These are phyloP conservation scores for Thaumetopoea pityocampa DNA, from an alignment of 1,140 invertebrate genomes.

Conservation along the genomic window DNA sequence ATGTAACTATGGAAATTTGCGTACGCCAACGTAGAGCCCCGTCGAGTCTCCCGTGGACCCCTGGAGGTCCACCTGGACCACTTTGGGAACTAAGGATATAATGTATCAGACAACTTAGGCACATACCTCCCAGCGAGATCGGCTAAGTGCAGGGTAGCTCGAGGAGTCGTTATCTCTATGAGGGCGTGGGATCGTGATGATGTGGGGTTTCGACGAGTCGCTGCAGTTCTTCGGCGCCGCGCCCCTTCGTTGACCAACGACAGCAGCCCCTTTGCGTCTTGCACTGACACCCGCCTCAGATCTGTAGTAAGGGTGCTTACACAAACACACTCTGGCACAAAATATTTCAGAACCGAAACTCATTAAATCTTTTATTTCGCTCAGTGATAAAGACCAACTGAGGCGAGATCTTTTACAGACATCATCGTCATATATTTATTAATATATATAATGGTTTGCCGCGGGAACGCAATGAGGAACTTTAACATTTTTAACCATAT, in stretches of 20 bases:
- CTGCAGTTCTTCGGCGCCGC: conserved; percentile 67
- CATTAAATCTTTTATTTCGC: too few relatives aligned
- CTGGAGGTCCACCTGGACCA: background rate
- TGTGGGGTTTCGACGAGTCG: conserved; percentile 72
- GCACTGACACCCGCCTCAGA: conserved; percentile 74
- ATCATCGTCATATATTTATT: too few relatives aligned
- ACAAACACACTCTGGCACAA: too few relatives aligned
- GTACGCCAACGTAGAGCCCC: too few relatives aligned
- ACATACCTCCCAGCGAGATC: conserved; percentile 79
- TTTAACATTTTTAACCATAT: too few relatives aligned
- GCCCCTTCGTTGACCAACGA: conserved; percentile 72
- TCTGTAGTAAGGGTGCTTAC: conserved; percentile 56
- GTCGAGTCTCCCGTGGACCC: too few relatives aligned
- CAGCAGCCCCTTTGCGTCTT: conserved; percentile 61
- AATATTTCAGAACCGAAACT: too few relatives aligned
- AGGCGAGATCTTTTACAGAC: too few relatives aligned
- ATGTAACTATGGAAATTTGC: too few relatives aligned
- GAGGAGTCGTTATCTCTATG: conserved; percentile 70
- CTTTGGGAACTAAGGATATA: background rate
- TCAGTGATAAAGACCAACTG: too few relatives aligned
- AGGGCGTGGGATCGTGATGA: conserved; percentile 82
- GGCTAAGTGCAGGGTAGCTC: conserved; percentile 80
- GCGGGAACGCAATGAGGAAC: too few relatives aligned
- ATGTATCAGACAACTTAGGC: background rate
- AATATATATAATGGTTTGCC: too few relatives aligned